Conservation (phyloP, 92 coral and sea anemone species). For the Pocillopora grandis region DNA sequence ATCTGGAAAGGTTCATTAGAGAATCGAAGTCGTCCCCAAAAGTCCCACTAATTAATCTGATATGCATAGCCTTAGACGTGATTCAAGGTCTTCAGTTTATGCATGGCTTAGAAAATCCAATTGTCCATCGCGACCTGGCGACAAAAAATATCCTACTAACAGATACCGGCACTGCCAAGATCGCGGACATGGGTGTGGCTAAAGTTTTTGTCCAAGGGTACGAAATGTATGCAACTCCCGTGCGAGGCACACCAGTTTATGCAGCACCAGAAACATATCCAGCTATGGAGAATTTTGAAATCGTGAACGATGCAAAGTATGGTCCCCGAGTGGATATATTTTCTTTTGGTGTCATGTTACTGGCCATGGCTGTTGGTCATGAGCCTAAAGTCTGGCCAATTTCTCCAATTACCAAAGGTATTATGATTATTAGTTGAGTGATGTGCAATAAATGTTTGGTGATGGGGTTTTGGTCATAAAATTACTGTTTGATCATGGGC, state of each 20-base stretch:
- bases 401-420: conserved; percentile 59
- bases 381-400: conserved; percentile 69
- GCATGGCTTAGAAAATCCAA: conserved; percentile 54
- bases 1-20: conserved; percentile 55
- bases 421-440: not conserved
- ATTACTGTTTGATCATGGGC: too few relatives aligned
- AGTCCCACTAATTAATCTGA: conserved; percentile 41
- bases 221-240: conserved; percentile 66
- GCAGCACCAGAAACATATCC: conserved; percentile 87
- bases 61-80: conserved; percentile 58
- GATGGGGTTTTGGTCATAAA: too few relatives aligned
- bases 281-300: conserved; percentile 28
- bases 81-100: conserved; percentile 71
- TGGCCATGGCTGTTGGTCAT: conserved; percentile 74
- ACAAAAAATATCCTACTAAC: conserved; percentile 76
- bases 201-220: conserved; percentile 67
- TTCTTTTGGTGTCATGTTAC: conserved; percentile 73
- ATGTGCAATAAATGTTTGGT: too few relatives aligned
- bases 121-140: conserved; percentile 81
- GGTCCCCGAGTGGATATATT: conserved; percentile 78
- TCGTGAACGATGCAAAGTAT: conserved; percentile 46
- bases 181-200: conserved; percentile 83
- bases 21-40: conserved; percentile 60
- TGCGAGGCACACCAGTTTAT: conserved; percentile 82
- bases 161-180: conserved; percentile 56